Base-by-base conservation (phyloP, 2,113 vertebrate species). In the Callithrix jacchus region DNA sequence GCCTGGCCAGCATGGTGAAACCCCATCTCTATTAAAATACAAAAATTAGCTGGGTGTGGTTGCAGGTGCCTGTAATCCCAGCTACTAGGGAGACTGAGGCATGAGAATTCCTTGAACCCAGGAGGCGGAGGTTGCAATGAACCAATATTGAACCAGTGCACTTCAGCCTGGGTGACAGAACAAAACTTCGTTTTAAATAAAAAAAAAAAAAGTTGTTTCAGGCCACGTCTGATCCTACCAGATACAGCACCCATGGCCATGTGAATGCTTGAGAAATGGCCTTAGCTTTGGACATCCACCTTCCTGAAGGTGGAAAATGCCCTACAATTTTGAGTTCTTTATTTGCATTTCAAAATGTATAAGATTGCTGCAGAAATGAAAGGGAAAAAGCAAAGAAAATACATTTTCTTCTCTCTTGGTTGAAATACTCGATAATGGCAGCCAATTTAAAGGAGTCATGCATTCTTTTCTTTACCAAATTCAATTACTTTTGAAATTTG, bases 401-500 rank as follows among this genome's bases (percentile, higher is more conserved):
- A 37, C 30, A 71, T 52, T 88, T 95, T 45, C 88, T 96, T 95
- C 58, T 82, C 77, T 73, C 1, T 3, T 71, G 84, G 32, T 76
- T 93, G 83, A 86, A 98, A 96, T 89, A 86, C 64, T 92, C 96
- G 81, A 96, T 97, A 92, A 98, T 97, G 96, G 96, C 96, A 98
- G 97, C 92, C 94, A 86, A 93, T 97, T 96, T 80, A 82, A 21
- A 94, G 96, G 58, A 86, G 95, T 92, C 83, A 89, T 58, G 42
- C 32, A 68, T 96, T 89, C 81, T 97, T 95, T 98, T 97, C 96
- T 97, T 98, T 98, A 96, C 86, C 76, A 97, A 96, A 98, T 97
- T 97, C 89, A 98, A 98, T 98, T 98, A 98, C 87, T 93, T 97
- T 96, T 90, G 95, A 97, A 91, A 97, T 97, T 91, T 98, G 97